Percentiles rank a stretch among this genome's conserved stretches.
phyloP scores from a whole-genome alignment of 2,113 vertebrate genomes.

The Corynorhinus townsendii region DNA sequence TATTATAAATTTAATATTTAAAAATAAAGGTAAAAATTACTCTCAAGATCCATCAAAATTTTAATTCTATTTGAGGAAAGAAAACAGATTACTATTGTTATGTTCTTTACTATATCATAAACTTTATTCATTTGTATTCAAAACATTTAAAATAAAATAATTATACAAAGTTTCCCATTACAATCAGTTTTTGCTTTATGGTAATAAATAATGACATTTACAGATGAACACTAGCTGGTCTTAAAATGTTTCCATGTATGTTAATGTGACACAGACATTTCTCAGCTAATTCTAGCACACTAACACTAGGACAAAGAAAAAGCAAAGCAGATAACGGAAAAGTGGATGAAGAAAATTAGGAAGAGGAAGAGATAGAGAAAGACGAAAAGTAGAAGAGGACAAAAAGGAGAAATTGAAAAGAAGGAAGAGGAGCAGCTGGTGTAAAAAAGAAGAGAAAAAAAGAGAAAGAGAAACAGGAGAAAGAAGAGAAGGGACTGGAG shows the following conservation, averaged over 20 bases:
- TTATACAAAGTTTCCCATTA: neutral
- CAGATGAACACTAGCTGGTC: neutral
- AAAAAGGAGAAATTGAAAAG: neutral
- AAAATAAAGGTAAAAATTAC: neutral
- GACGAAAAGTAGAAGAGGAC: neutral
- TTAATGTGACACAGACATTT: neutral
- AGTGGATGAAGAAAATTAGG: neutral
- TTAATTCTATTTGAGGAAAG: neutral
- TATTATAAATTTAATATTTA: neutral
- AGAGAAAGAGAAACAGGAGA: neutral
- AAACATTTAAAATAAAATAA: neutral
- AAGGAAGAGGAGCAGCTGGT: neutral
- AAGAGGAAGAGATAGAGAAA: neutral
- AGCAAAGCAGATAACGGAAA: neutral
- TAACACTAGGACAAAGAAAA: neutral
- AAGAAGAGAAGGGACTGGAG: no score
- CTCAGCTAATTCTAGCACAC: neutral
- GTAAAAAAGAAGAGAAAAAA: neutral
- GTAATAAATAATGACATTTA: neutral
- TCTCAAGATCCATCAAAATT: no score
- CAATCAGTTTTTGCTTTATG: neutral
- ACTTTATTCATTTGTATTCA: neutral
- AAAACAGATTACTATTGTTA: neutral
- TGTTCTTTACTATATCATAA: neutral
- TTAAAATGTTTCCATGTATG: neutral